Conservation (phyloP, 2,113 vertebrate genomes). For the Thamnaconus septentrionalis region DNA sequence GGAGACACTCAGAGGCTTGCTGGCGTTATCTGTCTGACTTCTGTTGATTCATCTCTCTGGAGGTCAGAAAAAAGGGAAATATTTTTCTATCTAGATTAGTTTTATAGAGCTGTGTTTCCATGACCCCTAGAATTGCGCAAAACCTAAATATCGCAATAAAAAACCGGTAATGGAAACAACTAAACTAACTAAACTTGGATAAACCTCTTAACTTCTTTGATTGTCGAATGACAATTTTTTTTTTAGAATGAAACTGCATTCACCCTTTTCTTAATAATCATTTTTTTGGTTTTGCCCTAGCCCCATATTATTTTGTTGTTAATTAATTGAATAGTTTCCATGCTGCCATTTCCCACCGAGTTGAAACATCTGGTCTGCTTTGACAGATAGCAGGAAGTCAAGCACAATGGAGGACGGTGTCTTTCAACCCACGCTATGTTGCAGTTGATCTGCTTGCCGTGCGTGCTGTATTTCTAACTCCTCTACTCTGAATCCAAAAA, state of each 20-base stretch:
- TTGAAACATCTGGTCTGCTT: conserved; percentile 33
- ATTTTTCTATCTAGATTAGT: too few relatives aligned
- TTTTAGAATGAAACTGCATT: neutral
- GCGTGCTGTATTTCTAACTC: conserved; percentile 23
- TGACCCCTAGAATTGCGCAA: too few relatives aligned
- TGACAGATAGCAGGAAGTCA: conserved; percentile 47
- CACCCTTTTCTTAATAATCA: neutral
- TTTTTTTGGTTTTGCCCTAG: conserved; percentile 13
- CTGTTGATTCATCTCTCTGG: neutral
- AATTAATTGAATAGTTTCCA: conserved; percentile 17
- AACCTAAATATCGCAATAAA: too few relatives aligned
- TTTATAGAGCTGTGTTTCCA: too few relatives aligned
- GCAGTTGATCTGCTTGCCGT: conserved; percentile 22
- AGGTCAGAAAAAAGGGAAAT: conserved; percentile 7
- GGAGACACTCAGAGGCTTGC: neutral
- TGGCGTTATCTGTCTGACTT: neutral
- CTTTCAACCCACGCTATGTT: conserved; percentile 24
- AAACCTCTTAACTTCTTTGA: too few relatives aligned
- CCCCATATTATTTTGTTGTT: conserved; percentile 17
- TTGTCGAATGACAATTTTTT: too few relatives aligned
- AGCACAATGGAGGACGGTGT: conserved; percentile 35
- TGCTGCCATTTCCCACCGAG: conserved; percentile 23
- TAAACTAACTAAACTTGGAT: too few relatives aligned
- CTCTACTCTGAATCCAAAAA: neutral
- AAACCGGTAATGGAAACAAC: too few relatives aligned